Conservation (phyloP, 1,140 invertebrate genomes). For the Armadillidium nasatum region DNA sequence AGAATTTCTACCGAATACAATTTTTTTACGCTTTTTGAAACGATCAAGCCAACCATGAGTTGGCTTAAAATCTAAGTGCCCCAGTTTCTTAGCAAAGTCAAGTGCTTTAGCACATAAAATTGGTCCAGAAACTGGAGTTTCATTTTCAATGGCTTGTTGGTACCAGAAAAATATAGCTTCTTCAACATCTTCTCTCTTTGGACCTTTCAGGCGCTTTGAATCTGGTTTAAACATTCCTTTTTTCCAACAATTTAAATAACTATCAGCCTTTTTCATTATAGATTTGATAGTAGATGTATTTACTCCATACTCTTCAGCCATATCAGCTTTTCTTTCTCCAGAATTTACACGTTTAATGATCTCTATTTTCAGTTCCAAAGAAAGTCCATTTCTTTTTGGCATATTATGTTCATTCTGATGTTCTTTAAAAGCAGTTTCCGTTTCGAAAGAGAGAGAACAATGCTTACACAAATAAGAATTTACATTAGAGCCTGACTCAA, state of each 20-base stretch:
- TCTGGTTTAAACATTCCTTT: conserved; percentile 42
- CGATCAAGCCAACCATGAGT: conserved; percentile 45
- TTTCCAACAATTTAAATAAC: conserved; percentile 43
- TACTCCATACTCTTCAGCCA: conserved; percentile 43
- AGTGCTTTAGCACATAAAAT: conserved; percentile 44
- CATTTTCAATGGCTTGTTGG: conserved; percentile 36
- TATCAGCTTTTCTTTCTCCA: conserved; percentile 39
- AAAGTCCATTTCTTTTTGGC: conserved; percentile 20
- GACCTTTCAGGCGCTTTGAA: conserved; percentile 39
- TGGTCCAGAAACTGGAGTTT: conserved; percentile 41
- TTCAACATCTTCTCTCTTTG: conserved; percentile 41
- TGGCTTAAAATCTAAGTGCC: conserved; percentile 44
- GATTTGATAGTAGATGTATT: conserved; percentile 42
- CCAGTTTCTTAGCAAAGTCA: conserved; percentile 45
- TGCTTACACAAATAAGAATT: conserved; percentile 26
- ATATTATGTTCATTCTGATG: conserved; percentile 28
- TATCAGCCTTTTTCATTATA: conserved; percentile 42
- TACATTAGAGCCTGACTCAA: conserved; percentile 25
- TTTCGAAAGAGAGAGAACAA: conserved; percentile 26
- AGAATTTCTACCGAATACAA: conserved; percentile 1
- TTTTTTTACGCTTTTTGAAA: conserved; percentile 43
- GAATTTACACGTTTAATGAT: conserved; percentile 40
- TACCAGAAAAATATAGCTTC: conserved; percentile 42
- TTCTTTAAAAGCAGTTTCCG: conserved; percentile 29
- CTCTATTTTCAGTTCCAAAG: conserved; percentile 43